Evolutionary conservation across 2,888 invertebrate species (phyloP), one percentile per base, ranked within the genome.

Genomic region (Troides aeacus): DNA sequence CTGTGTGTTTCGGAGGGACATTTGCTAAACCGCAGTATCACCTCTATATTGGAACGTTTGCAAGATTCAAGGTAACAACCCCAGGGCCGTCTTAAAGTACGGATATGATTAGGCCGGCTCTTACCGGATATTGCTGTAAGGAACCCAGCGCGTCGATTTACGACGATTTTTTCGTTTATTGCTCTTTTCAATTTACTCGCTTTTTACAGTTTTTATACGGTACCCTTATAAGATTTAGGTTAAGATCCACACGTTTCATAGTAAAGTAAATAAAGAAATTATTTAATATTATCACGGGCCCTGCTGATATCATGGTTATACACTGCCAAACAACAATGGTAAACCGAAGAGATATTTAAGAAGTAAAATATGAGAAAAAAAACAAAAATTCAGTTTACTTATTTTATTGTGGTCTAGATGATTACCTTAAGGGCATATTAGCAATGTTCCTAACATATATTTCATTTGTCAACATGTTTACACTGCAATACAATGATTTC

Each of bases 91-190:
- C 72, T 76, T 80, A 81, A 84, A 82, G 79, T 82, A 84, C 78
- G 79, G 80, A 84, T 84, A 86, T 87, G 85, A 85, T 84, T 79
- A 81, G 72, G 71, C 72, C 74, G 69, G 74, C 72, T 69, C 42
- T 71, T 71, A 66, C 71, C 57, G 57, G 63, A 61, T 71, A 68
- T 71, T 72, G 73, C 72, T 72, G 71, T 70, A 59, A 59, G 63
- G 64, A 23, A 42, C 58, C 61, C 64, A 30, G 70, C 63, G 74
- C 72, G 71, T 50, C 73, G 74, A 76, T 76, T 76, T 75, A 76
- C 71, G 70, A 64, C 62, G 66, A 69, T 71, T 62, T 79, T 78
- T 76, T 75, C 73, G 62, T 68, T 74, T 72, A 72, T 72, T 63
- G 69, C 70, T 63, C 18, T 79, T 79, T 76, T 74, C 74, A 66